Evolutionary conservation across 1,140 invertebrate species (phyloP), one percentile per base, ranked within the genome.

Genomic region (Leptinotarsa lineolata): DNA sequence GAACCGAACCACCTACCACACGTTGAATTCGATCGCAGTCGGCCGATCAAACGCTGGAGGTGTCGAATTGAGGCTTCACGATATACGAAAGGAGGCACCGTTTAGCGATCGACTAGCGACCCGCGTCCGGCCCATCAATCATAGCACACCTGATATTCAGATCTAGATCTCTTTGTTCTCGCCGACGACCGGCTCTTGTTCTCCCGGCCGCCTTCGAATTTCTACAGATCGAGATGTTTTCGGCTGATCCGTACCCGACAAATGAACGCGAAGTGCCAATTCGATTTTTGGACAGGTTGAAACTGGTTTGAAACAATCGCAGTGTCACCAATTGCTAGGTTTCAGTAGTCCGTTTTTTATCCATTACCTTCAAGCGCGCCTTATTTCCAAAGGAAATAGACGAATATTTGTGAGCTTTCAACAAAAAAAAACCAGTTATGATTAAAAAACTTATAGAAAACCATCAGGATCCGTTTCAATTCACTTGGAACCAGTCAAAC

Each of bases 61-160:
- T 80, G 79, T 80, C 78, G 79, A 79, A 80, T 80, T 80, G 79
- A 79, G 78, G 76, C 73, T 80, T 79, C 76, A 80, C 76, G 78
- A 72, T 72, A 74, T 70, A 75, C 46, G 21, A 69, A 72, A 78
- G 78, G 78, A 73, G 72, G 74, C 72, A 80, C 77, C 79, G 76
- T 79, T 78, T 80, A 80, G 76, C 74, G 76, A 60, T 77, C 66
- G 15, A 76, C 69, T 71, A 71, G 72, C 67, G 73, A 72, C 73
- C 70, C 54, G 63, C 44, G 76, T 77, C 74, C 76, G 64, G 72
- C 78, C 78, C 79, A 80, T 80, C 79, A 79, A 80, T 80, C 79
- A 79, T 76, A 77, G 74, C 68, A 77, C 76, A 80, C 78, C 78
- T 77, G 79, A 79, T 80, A 79, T 76, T 77, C 75, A 72, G 78